Evolutionary conservation across 2,113 vertebrate genomes (phyloP).

Genomic region (Naja naja): DNA sequence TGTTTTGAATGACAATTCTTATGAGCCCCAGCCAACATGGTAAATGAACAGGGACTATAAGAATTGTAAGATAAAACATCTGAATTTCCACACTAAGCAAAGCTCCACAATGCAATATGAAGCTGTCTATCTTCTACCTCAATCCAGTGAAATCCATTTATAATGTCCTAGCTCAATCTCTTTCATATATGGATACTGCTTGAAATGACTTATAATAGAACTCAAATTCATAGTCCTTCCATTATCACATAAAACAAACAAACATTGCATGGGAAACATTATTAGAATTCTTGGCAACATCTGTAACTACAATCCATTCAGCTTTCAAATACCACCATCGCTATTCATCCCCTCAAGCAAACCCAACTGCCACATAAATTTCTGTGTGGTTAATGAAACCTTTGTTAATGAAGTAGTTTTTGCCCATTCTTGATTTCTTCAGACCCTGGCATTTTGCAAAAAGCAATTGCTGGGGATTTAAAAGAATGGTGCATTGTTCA

Average conservation of each 20-base stretch:
- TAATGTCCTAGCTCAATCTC: background rate
- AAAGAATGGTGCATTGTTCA: rapidly evolving
- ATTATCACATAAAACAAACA: conserved; percentile 38
- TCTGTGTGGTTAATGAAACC: background rate
- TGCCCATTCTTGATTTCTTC: background rate
- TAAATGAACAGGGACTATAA: background rate
- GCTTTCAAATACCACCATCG: conserved; percentile 19
- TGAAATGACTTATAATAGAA: conserved; percentile 19
- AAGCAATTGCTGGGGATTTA: rapidly evolving
- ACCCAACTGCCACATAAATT: conserved; percentile 10
- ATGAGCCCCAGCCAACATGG: background rate
- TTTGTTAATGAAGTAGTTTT: background rate
- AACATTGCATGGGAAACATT: conserved; percentile 42
- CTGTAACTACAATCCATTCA: conserved; percentile 35
- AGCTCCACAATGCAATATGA: background rate
- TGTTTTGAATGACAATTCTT: background rate
- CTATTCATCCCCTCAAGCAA: conserved; percentile 9
- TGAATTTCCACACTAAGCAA: background rate
- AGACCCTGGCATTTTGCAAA: background rate
- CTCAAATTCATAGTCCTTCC: conserved; percentile 42
- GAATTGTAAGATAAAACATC: background rate
- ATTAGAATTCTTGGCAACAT: conserved; percentile 47
- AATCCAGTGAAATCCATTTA: background rate
- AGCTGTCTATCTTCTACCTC: background rate
- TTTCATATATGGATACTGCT: background rate